These are phyloP conservation scores for Sebastiscus albofasciatus DNA, from an alignment of 2,797 vertebrate genomes.

Conservation along the genomic window DNA sequence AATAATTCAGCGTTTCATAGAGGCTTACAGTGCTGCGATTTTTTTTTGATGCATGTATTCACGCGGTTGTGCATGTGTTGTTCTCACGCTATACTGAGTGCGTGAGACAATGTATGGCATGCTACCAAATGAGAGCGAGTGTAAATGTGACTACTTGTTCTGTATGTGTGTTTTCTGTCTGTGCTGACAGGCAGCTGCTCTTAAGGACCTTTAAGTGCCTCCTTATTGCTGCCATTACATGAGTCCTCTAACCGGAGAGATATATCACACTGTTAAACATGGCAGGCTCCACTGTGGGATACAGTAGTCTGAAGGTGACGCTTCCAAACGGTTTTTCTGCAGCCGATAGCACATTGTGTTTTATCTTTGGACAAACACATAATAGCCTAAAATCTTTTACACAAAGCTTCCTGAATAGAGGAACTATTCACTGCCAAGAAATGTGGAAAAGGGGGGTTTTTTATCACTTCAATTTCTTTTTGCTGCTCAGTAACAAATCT, in stretches of 20 bases:
- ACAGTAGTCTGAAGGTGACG: constrained; percentile 7
- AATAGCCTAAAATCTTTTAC: background rate
- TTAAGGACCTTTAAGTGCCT: constrained; percentile 62
- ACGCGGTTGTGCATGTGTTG: background rate
- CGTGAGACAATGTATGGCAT: background rate
- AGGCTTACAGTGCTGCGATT: constrained; percentile 20
- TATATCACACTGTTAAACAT: constrained; percentile 54
- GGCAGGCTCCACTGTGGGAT: constrained; percentile 2
- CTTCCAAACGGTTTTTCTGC: background rate
- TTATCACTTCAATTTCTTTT: constrained; percentile 9
- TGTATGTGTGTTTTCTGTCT: constrained; percentile 29
- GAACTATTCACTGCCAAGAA: background rate
- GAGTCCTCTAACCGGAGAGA: constrained; percentile 47
- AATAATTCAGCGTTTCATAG: constrained; percentile 37
- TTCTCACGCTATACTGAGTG: background rate
- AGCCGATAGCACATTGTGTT: background rate
- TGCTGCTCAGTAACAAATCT: constrained; percentile 15
- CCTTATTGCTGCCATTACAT: constrained; percentile 61
- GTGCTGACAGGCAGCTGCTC: constrained; percentile 58
- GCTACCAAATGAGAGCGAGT: constrained; percentile 11
- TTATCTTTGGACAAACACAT: constrained; percentile 13
- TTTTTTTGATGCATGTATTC: constrained; percentile 46
- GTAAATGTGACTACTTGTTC: constrained; percentile 36
- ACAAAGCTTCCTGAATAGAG: background rate
- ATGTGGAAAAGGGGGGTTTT: background rate